Percentiles rank a stretch among this genome's conserved stretches.
phyloP scores from a whole-genome alignment of 1,140 invertebrate species.

The Acarapis woodi region DNA sequence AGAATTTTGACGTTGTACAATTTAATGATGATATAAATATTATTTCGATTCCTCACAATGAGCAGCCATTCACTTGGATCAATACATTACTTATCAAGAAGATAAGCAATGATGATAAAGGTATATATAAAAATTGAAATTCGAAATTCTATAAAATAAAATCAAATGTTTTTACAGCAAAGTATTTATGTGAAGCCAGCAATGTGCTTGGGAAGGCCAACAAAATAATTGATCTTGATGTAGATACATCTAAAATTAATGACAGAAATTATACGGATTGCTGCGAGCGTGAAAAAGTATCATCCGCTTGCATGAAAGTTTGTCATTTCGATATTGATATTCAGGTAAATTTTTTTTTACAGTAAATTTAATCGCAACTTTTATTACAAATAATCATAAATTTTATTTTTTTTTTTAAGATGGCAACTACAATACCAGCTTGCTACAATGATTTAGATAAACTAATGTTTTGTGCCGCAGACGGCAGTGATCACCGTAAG shows the following conservation, averaged over 20 bases:
- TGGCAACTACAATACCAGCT: constrained; percentile 30
- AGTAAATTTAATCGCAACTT: no score
- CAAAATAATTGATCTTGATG: no score
- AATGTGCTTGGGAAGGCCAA: no score
- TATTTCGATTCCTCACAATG: background rate
- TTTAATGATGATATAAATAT: background rate
- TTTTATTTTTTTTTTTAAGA: no score
- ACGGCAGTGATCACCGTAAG: constrained; percentile 47
- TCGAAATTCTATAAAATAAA: no score
- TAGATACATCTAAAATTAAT: background rate
- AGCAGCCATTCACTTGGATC: constrained; percentile 5
- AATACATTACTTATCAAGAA: constrained; percentile 2
- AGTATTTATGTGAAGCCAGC: no score
- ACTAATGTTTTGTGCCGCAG: constrained; percentile 27
- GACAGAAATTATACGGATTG: constrained; percentile 26
- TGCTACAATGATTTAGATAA: constrained; percentile 52
- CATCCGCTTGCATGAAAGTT: constrained; percentile 35
- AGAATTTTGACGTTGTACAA: background rate
- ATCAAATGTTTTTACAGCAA: no score
- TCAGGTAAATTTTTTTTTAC: no score
- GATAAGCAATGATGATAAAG: background rate
- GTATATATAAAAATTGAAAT: no score
- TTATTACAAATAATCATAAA: no score
- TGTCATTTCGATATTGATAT: constrained; percentile 49
- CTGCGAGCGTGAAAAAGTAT: constrained; percentile 40